Evolutionary conservation across 1,140 invertebrate genomes (phyloP).

Genomic region (Drosophila truncata): DNA sequence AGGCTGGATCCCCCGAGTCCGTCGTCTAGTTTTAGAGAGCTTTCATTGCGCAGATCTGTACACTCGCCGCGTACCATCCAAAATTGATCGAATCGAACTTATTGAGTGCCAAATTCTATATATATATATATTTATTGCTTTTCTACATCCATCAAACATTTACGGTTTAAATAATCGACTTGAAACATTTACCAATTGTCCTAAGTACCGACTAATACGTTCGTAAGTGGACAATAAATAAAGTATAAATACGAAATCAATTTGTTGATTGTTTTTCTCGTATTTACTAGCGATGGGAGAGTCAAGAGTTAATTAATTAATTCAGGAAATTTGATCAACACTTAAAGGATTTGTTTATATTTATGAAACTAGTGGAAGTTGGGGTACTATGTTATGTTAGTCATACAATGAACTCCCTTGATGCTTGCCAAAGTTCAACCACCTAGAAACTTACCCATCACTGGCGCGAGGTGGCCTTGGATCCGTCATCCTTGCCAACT

Average conservation of each 20-base stretch:
- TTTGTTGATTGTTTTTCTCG: conserved; percentile 10
- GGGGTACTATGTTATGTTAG: not conserved
- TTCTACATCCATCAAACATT: conserved; percentile 33
- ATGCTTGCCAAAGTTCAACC: not conserved
- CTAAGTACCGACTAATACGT: conserved; percentile 46
- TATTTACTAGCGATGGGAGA: not conserved
- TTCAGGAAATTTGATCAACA: not conserved
- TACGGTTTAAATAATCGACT: conserved; percentile 19
- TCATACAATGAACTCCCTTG: not conserved
- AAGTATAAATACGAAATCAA: conserved; percentile 19
- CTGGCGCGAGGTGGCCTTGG: conserved; percentile 1
- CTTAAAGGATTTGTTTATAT: not conserved
- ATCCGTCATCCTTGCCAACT: not conserved
- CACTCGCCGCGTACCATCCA: conserved; percentile 61
- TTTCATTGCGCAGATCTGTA: conserved; percentile 27
- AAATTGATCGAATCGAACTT: conserved; percentile 44
- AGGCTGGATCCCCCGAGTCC: conserved; percentile 30
- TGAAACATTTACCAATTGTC: conserved; percentile 37
- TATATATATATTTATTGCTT: conserved; percentile 23
- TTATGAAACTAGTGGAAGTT: not conserved
- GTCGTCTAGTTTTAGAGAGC: conserved; percentile 53
- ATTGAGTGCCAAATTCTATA: conserved; percentile 33
- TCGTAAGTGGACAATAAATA: conserved; percentile 72
- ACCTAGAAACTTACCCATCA: conserved; percentile 1
- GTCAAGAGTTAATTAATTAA: too few species aligned